Base-by-base conservation (phyloP, 2,888 invertebrate genomes). In the Amiota minor region DNA sequence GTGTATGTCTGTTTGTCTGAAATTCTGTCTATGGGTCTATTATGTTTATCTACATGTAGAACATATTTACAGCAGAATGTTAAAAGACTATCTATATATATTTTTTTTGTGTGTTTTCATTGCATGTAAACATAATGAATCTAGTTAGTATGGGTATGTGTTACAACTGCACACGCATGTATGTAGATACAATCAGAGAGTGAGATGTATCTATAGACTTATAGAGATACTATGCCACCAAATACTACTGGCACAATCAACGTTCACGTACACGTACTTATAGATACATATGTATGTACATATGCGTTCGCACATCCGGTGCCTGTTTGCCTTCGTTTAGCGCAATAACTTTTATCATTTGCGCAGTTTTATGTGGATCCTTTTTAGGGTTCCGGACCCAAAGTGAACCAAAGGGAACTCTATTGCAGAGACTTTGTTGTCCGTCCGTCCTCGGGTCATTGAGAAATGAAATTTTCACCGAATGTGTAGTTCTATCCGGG, bases 111-210 rank as follows among this genome's bases (percentile, higher is more conserved):
- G 46, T 18, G n/a, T 18, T 65, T 10, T 16, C 8, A 11, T 20
- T 16, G 16, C 47, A 47, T 65, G 65, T 49, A 18, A 45, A 75
- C 74, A 67, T 75, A 77, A 76, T 79, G 74, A 80, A 75, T 78
- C 79, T 67, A 76, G 79, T 73, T 75, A 73, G 79, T 78, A 75
- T 79, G 83, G 72, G 76, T 69, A 78, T 76, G 80, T 80, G 77
- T 77, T 80, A 81, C 77, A 74, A 72, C 75, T 45, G 12, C 18
- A 16, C 16, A 14, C 4, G 16, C 14, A 56, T 1, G 8, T 53
- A 11, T 55, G 10, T 55, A 18, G 3, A 55, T n/a, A 14, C 9
- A 14, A 18, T 1, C 1, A 14, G n/a, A 55, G 11, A 16, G n/a
- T 55, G n/a, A 18, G 55, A 18, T 55, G 14, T 55, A 55, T 55